These are phyloP conservation scores for Drosophila engyochracea DNA, from an alignment of 2,888 invertebrate species.

Conservation along the genomic window DNA sequence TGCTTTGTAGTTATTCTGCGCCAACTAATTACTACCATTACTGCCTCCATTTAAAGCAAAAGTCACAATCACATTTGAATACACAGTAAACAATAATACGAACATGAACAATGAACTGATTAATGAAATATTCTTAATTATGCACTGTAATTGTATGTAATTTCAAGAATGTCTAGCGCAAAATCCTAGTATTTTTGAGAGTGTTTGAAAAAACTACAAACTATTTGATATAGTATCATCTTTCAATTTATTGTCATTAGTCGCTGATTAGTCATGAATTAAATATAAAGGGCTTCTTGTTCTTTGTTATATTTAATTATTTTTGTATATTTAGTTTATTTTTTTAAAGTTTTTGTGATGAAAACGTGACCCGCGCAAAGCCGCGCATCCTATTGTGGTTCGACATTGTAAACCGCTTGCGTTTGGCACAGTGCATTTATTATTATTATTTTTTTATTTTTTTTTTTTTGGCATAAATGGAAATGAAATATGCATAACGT, in stretches of 20 bases:
- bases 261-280: neutral
- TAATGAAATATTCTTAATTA: neutral
- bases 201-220: neutral
- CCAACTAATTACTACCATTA: neutral
- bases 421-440: conserved; percentile 1
- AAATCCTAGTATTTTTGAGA: neutral
- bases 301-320: too few species aligned
- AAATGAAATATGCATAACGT: conserved; percentile 64
- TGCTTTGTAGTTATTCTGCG: neutral
- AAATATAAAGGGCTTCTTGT: neutral
- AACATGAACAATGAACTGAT: neutral
- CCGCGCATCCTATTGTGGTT: neutral
- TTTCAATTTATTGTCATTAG: neutral
- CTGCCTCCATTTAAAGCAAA: neutral
- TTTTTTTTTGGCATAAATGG: conserved; percentile 28
- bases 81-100: neutral
- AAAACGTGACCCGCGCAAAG: conserved; percentile 15
- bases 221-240: neutral
- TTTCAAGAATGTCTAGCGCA: neutral
- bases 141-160: neutral
- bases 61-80: neutral
- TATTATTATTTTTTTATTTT: neutral
- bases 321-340: neutral
- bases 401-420: neutral
- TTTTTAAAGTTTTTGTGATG: neutral